Evolutionary conservation across 2,797 vertebrate species (phyloP).

Genomic region (Spondyliosoma cantharus): DNA sequence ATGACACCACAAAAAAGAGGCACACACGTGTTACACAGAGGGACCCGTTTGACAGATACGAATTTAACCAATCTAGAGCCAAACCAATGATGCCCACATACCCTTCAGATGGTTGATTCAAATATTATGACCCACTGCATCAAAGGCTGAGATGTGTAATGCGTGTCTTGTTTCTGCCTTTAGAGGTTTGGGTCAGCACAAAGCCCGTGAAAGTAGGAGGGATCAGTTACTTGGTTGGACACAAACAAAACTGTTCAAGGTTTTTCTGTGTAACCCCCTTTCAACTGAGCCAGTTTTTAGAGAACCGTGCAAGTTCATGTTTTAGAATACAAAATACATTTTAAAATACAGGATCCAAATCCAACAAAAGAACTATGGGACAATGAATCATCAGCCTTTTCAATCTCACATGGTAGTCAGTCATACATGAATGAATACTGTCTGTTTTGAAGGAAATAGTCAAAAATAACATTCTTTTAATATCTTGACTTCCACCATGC

Average conservation of each 20-base stretch:
- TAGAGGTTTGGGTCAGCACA: not conserved
- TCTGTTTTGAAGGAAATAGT: not conserved
- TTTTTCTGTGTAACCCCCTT: not conserved
- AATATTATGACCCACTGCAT: too few species aligned
- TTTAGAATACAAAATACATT: not conserved
- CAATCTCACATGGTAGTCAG: conserved; percentile 10
- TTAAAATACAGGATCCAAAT: not conserved
- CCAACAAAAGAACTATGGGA: not conserved
- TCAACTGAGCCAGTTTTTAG: not conserved
- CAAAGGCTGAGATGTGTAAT: too few species aligned
- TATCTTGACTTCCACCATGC: conserved; percentile 18
- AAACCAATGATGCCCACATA: too few species aligned
- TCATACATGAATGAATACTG: conserved; percentile 10
- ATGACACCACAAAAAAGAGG: too few species aligned
- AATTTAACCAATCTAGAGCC: too few species aligned
- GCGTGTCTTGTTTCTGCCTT: not conserved
- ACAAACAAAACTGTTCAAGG: not conserved
- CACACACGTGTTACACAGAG: too few species aligned
- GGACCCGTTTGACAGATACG: too few species aligned
- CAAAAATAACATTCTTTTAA: conserved; percentile 16
- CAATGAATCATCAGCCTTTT: conserved; percentile 47
- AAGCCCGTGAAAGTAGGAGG: not conserved
- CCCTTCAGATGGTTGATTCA: too few species aligned
- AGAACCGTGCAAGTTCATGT: not conserved
- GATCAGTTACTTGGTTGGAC: not conserved